phyloP scores from a whole-genome alignment of 1,140 invertebrate genomes.

The Xylocopa sonorina region DNA sequence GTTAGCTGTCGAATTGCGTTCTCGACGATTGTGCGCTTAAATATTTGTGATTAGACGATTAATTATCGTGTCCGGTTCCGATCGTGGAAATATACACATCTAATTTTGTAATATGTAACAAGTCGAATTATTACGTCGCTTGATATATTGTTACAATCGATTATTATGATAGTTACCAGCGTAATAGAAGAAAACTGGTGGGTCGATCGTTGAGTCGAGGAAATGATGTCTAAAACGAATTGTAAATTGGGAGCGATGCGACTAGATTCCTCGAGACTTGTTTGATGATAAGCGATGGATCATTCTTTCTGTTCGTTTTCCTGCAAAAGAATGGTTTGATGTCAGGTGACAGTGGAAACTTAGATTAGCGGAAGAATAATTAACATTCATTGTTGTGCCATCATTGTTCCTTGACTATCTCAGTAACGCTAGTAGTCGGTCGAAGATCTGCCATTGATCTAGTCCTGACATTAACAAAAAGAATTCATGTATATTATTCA shows the following conservation, averaged over 20 bases:
- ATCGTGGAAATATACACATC: not conserved
- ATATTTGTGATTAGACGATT: constrained; percentile 15
- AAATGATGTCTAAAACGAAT: constrained; percentile 22
- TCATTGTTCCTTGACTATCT: constrained; percentile 46
- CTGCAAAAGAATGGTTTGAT: not conserved
- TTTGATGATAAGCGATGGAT: not conserved
- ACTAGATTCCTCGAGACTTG: not conserved
- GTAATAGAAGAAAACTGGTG: not conserved
- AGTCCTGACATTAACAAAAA: constrained; percentile 1
- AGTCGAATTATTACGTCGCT: not conserved
- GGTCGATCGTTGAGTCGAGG: not conserved
- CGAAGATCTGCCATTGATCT: constrained; percentile 42
- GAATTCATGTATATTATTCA: constrained; percentile 49
- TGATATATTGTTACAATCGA: not conserved
- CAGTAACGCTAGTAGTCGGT: constrained; percentile 19
- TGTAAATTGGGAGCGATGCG: not conserved
- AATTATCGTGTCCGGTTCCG: constrained; percentile 5
- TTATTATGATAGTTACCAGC: constrained; percentile 2
- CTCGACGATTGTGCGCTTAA: constrained; percentile 29
- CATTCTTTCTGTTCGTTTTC: not conserved
- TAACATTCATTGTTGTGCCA: constrained; percentile 33
- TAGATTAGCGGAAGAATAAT: constrained; percentile 4
- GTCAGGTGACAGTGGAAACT: not conserved
- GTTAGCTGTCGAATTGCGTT: constrained; percentile 14
- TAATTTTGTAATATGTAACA: constrained; percentile 31